Evolutionary conservation across 1,140 invertebrate genomes (phyloP).

Genomic region (Scaptodrosophila lebanonensis): DNA sequence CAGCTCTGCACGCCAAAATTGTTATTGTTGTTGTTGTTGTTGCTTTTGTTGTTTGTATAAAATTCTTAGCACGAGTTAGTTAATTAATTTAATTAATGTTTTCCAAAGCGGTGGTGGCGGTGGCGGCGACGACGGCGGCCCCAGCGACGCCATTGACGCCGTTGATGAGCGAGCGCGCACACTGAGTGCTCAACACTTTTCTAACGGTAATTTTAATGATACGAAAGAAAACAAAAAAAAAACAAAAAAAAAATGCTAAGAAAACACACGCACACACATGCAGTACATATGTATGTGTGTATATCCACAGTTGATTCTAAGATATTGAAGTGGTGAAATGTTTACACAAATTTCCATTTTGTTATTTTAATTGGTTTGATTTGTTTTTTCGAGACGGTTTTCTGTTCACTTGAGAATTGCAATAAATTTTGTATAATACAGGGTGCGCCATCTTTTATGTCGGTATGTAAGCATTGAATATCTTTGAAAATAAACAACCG

Average conservation of each 20-base stretch:
- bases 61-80: conserved; percentile 70
- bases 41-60: conserved; percentile 20
- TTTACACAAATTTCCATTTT: conserved; percentile 41
- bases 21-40: conserved; percentile 4
- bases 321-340: too few relatives aligned
- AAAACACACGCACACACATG: conserved; percentile 12
- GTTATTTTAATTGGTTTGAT: conserved; percentile 56
- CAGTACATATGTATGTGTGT: background rate
- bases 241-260: conserved; percentile 14
- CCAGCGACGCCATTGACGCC: conserved; percentile 14
- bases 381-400: conserved; percentile 43
- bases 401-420: conserved; percentile 8
- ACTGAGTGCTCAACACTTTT: conserved; percentile 28
- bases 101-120: conserved; percentile 54
- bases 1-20: background rate
- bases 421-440: conserved; percentile 43
- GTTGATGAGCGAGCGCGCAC: conserved; percentile 17
- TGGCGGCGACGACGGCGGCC: conserved; percentile 1
- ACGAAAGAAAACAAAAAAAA: conserved; percentile 23
- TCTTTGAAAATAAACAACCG: too few relatives aligned
- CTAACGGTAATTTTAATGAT: conserved; percentile 63
- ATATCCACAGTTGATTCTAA: background rate
- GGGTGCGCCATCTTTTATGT: too few relatives aligned
- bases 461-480: too few relatives aligned
- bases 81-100: conserved; percentile 76